Evolutionary conservation across 30 jellyfish, hydroid and myxozoan species (phyloP), one percentile per base, ranked within the genome.

Genomic region (Cassiopea xamachana): DNA sequence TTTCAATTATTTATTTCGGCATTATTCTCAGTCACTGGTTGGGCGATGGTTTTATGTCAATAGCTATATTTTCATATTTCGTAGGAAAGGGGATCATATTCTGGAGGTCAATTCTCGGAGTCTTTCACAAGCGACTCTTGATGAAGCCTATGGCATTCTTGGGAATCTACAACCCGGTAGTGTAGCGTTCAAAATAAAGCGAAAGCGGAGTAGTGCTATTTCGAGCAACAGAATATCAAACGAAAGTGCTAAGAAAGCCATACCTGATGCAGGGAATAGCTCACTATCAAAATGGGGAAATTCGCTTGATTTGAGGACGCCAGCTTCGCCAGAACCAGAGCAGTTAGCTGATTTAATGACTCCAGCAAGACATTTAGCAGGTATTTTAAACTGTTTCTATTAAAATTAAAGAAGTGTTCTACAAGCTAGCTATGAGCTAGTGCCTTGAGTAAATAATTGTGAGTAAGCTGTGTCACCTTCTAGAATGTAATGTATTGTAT

Each of bases 151-250:
- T 87, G 85, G 79, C 15, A 78, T 92, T 71, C 95, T 96, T 16
- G 96, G 95, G 15, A 89, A 80, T 76, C 94, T 96, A 1, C 89
- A 91, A 60, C 97, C 99, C 51, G 99, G 99, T 14, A 70, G 58
- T 43, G 98, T 96, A 15, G 17, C 60, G 19, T 45, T 96, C 93
- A 82, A 83, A 46, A 80, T 95, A 6, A 91, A 85, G 60, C 78
- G 99, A 76, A 70, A 77, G 87, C 76, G 69, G 87, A 60, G 58
- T 39, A 70, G 45, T 17, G 27, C 78, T 15, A 39, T 68, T 27
- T 19, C n/a, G 50, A 46, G 60, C 12, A 50, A 77, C 59, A 88
- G 82, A 60, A 27, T 48, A 12, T 74, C 93, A 7, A 62, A 59
- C 39, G 94, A 71, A 49, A 75, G 96, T 46, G 61, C 79, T 39